Conservation (phyloP, 2,888 invertebrate species). For the Heteromurus nitidus region DNA sequence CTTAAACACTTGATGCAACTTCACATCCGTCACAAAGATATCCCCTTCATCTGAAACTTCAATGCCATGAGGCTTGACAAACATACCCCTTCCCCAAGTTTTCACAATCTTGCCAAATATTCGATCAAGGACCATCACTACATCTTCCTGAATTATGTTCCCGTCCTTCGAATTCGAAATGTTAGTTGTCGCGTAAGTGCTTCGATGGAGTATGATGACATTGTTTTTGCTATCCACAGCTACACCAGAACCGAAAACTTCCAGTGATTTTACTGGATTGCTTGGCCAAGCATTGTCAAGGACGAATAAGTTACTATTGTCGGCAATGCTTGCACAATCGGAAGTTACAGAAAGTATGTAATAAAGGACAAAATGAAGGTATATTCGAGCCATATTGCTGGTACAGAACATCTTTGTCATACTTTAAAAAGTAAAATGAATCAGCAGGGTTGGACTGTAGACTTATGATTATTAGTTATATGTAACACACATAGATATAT, state of each 20-base stretch:
- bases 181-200: conserved; percentile 77
- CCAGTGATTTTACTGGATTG: conserved; percentile 79
- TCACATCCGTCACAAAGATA: conserved; percentile 91
- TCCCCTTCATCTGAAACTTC: conserved; percentile 85
- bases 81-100: conserved; percentile 85
- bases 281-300: conserved; percentile 14
- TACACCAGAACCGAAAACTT: conserved; percentile 83
- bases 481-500: too few species aligned
- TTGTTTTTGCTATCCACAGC: conserved; percentile 83
- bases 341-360: background rate
- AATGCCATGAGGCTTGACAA: conserved; percentile 86
- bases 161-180: conserved; percentile 75
- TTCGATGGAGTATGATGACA: conserved; percentile 89
- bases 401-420: too few species aligned
- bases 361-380: background rate
- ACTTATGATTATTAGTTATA: too few species aligned
- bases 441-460: too few species aligned
- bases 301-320: too few species aligned
- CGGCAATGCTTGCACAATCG: background rate
- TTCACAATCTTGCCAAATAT: conserved; percentile 80
- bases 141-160: conserved; percentile 81
- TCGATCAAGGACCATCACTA: conserved; percentile 81
- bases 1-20: conserved; percentile 89
- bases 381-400: too few species aligned
- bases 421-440: too few species aligned